Evolutionary conservation across 2,888 invertebrate species (phyloP).

Genomic region (Creontiades dilutus): DNA sequence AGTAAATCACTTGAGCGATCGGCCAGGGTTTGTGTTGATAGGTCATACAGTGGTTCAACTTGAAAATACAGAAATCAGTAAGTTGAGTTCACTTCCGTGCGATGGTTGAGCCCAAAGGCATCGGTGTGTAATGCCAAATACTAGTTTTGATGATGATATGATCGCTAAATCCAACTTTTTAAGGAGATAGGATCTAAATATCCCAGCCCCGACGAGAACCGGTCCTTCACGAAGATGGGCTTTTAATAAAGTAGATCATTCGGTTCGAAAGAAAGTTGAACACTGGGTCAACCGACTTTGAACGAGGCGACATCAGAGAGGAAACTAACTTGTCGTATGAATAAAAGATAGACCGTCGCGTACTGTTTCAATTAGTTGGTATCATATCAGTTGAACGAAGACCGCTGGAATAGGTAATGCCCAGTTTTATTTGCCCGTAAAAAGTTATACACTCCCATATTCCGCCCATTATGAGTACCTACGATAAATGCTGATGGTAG

Average conservation of each 20-base stretch:
- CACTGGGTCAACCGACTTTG: not conserved
- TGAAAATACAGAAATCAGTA: too few species aligned
- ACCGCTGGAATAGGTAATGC: not conserved
- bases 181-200: not conserved
- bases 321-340: constrained; percentile 9
- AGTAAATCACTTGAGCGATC: too few species aligned
- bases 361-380: not conserved
- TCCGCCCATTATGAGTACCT: too few species aligned
- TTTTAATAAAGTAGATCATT: constrained; percentile 11
- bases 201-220: not conserved
- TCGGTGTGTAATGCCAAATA: too few species aligned
- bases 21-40: too few species aligned
- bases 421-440: too few species aligned
- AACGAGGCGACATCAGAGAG: not conserved
- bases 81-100: too few species aligned
- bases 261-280: constrained; percentile 22
- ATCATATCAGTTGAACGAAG: not conserved
- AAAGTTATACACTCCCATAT: too few species aligned
- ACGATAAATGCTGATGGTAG: too few species aligned
- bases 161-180: not conserved
- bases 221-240: not conserved
- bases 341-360: not conserved
- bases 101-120: too few species aligned
- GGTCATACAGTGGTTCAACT: too few species aligned
- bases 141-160: too few species aligned